A percentile compares a stretch with the other conserved stretches of the same genome.
These are phyloP conservation scores for Cherax quadricarinatus DNA, from an alignment of 1,140 invertebrate genomes.

Conservation along the genomic window DNA sequence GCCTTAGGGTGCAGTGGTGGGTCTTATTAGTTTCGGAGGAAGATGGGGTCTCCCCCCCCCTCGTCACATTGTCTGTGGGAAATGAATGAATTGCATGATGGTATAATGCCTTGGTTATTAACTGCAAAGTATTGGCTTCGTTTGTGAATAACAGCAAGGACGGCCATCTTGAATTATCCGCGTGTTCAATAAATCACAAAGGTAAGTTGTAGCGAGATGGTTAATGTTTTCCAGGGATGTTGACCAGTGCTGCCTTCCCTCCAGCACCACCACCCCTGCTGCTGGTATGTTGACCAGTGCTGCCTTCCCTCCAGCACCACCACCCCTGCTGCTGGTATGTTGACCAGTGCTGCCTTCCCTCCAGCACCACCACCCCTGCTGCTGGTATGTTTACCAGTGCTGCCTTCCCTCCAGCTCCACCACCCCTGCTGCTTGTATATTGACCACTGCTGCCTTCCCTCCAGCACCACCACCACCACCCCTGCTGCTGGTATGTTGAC, in stretches of 20 bases:
- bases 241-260: too few species aligned
- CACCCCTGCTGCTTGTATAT: too few species aligned
- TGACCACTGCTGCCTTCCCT: too few species aligned
- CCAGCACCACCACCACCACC: neutral
- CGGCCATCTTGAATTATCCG: slow-evolving; percentile 43
- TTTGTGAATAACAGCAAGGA: slow-evolving; percentile 49
- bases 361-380: too few species aligned
- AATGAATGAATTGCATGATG: slow-evolving; percentile 60
- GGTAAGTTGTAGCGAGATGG: slow-evolving; percentile 42
- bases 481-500: neutral
- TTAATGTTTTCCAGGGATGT: slow-evolving; percentile 23
- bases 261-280: too few species aligned
- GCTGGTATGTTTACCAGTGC: neutral
- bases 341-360: neutral
- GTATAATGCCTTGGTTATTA: slow-evolving; percentile 54
- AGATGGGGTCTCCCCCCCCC: neutral
- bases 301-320: too few species aligned
- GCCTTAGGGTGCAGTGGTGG: neutral
- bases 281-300: too few species aligned
- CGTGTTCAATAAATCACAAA: slow-evolving; percentile 37
- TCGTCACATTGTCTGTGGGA: slow-evolving; percentile 42
- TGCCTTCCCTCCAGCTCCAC: too few species aligned
- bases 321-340: too few species aligned
- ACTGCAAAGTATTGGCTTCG: slow-evolving; percentile 52
- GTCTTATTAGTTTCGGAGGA: neutral